A percentile compares a stretch with the other conserved stretches of the same genome.
phyloP scores from a whole-genome alignment of 1,140 invertebrate species.

The Bicyclus anynana region DNA sequence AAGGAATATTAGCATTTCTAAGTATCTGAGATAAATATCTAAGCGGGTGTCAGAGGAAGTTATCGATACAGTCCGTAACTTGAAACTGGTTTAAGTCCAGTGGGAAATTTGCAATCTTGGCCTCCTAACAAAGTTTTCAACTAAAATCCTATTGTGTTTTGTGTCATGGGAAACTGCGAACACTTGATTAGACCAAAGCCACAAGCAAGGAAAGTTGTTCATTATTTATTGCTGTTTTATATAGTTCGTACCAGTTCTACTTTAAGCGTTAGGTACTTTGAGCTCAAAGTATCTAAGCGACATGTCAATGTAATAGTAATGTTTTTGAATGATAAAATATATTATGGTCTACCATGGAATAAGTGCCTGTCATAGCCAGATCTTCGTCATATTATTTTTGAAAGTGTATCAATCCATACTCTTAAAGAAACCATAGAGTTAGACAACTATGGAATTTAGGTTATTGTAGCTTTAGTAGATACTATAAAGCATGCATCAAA shows the following conservation, averaged over 20 bases:
- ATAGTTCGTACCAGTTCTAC: neutral
- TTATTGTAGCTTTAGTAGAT: too few species aligned
- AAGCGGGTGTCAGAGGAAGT: constrained; percentile 41
- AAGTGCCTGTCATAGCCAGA: too few species aligned
- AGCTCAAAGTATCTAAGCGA: too few species aligned
- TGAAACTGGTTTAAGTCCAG: constrained; percentile 64
- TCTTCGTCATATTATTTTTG: too few species aligned
- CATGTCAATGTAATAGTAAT: too few species aligned
- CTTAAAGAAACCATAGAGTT: too few species aligned
- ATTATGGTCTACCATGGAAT: too few species aligned
- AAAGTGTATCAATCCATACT: too few species aligned
- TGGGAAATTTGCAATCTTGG: constrained; percentile 73
- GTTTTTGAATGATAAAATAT: too few species aligned
- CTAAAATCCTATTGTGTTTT: constrained; percentile 70
- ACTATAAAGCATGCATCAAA: too few species aligned
- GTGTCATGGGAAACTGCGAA: constrained; percentile 52
- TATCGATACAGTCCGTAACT: constrained; percentile 65
- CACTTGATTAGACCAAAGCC: constrained; percentile 54
- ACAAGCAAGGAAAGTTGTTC: constrained; percentile 9
- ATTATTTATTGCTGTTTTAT: constrained; percentile 1
- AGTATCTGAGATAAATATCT: constrained; percentile 39
- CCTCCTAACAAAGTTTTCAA: constrained; percentile 73
- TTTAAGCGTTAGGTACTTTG: too few species aligned
- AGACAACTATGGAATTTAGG: too few species aligned
- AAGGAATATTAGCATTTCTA: constrained; percentile 22